Conservation (phyloP, 2,797 vertebrate genomes). For the Lutjanus campechanus region DNA sequence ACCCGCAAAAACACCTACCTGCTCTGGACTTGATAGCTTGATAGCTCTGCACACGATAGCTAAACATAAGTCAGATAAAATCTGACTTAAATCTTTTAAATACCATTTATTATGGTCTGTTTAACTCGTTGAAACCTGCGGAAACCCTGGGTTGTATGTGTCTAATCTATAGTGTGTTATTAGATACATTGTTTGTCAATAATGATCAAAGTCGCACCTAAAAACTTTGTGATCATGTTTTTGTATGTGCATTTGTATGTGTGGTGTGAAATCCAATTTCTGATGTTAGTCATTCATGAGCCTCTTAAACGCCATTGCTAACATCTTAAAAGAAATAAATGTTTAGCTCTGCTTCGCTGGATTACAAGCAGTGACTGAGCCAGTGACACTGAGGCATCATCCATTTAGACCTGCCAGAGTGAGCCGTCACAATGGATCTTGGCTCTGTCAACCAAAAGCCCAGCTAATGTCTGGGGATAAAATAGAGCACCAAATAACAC, state of each 20-base stretch:
- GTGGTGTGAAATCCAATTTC: background rate
- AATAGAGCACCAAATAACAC: slow-evolving; percentile 44
- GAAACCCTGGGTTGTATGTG: too few species aligned
- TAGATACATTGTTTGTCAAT: background rate
- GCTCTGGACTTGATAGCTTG: too few species aligned
- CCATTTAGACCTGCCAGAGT: slow-evolving; percentile 34
- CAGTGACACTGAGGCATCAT: slow-evolving; percentile 26
- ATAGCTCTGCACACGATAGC: too few species aligned
- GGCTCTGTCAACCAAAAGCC: slow-evolving; percentile 37
- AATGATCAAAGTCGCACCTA: background rate
- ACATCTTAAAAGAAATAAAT: slow-evolving; percentile 13
- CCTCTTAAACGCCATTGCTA: slow-evolving; percentile 7
- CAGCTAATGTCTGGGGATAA: slow-evolving; percentile 34
- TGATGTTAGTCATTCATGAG: background rate
- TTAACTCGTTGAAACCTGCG: too few species aligned
- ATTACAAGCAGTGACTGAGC: slow-evolving; percentile 39
- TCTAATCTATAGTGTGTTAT: too few species aligned
- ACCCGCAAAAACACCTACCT: too few species aligned
- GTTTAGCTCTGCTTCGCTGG: slow-evolving; percentile 31
- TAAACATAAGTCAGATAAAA: too few species aligned
- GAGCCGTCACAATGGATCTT: slow-evolving; percentile 34
- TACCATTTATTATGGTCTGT: too few species aligned
- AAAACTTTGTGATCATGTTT: background rate
- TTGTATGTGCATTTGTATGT: background rate
- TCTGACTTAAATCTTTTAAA: too few species aligned